phyloP scores from a whole-genome alignment of 2,888 invertebrate genomes.

The Thecocarcelia acutangulata region DNA sequence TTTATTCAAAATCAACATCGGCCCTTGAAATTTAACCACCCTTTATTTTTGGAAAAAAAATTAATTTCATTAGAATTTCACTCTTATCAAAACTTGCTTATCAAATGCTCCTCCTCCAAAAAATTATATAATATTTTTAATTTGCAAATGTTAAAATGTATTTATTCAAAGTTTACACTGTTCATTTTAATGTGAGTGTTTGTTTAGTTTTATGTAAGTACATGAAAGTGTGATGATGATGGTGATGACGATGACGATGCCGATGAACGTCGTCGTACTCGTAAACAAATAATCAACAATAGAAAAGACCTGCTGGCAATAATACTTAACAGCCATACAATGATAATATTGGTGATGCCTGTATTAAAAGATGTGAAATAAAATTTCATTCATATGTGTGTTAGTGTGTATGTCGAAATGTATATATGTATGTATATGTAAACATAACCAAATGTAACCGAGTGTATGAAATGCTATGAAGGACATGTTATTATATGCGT shows the following conservation, averaged over 20 bases:
- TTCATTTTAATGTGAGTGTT: no score
- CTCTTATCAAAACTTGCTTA: no score
- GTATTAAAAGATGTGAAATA: slow-evolving; percentile 28
- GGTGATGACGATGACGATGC: slow-evolving; percentile 16
- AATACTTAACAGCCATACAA: slow-evolving; percentile 56
- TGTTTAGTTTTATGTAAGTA: slow-evolving; percentile 5
- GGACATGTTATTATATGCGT: slow-evolving; percentile 62
- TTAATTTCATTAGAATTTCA: no score
- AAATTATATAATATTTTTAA: no score
- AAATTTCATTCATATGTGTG: background rate
- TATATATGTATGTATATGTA: slow-evolving; percentile 2
- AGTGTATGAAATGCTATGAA: slow-evolving; percentile 35
- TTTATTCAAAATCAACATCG: no score
- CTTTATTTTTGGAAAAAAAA: no score
- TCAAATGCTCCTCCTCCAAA: no score
- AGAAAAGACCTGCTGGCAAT: slow-evolving; percentile 55
- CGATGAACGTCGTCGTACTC: slow-evolving; percentile 38
- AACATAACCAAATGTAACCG: background rate
- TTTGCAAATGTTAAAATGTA: no score
- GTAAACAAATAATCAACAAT: slow-evolving; percentile 66
- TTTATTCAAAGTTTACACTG: no score
- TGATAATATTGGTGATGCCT: slow-evolving; percentile 47
- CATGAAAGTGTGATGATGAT: slow-evolving; percentile 41
- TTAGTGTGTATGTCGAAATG: background rate
- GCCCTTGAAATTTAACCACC: no score